Evolutionary conservation across 2,888 invertebrate species (phyloP).

Genomic region (Leucophenga montana): DNA sequence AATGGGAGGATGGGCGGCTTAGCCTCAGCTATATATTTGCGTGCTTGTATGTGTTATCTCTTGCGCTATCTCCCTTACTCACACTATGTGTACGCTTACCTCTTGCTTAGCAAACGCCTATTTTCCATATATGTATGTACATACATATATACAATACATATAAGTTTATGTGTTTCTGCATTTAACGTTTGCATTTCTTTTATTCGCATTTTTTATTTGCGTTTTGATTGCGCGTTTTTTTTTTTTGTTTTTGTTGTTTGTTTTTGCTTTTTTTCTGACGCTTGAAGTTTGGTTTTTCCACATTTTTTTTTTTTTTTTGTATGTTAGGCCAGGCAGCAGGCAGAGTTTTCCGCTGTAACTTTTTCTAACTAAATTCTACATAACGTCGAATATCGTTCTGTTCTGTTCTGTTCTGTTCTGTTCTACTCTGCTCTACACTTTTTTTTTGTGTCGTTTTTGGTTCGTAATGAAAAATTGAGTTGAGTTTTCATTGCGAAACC

Average conservation of each 20-base stretch:
- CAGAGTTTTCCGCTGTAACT: conserved; percentile 25
- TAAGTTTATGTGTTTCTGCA: conserved; percentile 20
- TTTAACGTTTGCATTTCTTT: conserved; percentile 31
- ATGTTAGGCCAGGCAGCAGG: not conserved
- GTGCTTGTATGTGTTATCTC: conserved; percentile 25
- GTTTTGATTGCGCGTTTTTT: conserved; percentile 61
- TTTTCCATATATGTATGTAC: conserved; percentile 42
- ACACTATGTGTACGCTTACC: conserved; percentile 16
- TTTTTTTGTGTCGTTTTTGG: conserved; percentile 39
- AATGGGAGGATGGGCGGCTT: conserved; percentile 37
- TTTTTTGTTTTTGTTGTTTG: conserved; percentile 28
- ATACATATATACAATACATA: conserved; percentile 24
- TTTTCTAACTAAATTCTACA: conserved; percentile 4
- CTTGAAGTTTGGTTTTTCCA: conserved; percentile 23
- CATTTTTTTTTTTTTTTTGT: conserved; percentile 27
- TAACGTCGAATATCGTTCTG: not conserved
- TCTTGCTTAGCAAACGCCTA: conserved; percentile 65
- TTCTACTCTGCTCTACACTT: conserved; percentile 30
- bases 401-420: conserved; percentile 7
- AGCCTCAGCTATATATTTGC: conserved; percentile 38
- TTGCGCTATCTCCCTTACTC: not conserved
- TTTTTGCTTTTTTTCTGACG: conserved; percentile 41
- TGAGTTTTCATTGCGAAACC: conserved; percentile 41
- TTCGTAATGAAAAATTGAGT: conserved; percentile 52
- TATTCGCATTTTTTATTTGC: conserved; percentile 61